Conservation (phyloP, 2,797 vertebrate genomes). For the Pangasius krempfi region DNA sequence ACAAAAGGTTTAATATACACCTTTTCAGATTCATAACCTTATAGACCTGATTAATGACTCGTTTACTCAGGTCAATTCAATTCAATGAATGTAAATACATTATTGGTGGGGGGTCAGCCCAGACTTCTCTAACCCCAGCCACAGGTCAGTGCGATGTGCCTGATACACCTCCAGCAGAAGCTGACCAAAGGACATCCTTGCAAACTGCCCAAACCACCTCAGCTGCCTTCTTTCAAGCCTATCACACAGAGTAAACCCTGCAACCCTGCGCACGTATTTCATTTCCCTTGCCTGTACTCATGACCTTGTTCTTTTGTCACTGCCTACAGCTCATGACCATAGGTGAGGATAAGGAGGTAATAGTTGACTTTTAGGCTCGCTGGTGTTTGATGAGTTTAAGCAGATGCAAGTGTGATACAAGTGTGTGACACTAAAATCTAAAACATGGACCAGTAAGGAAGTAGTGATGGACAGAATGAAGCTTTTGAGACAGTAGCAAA, state of each 20-base stretch:
- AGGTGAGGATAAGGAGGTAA: neutral
- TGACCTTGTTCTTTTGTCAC: neutral
- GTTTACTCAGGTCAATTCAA: neutral
- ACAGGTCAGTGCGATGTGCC: neutral
- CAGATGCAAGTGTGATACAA: neutral
- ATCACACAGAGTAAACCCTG: neutral
- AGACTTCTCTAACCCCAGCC: neutral
- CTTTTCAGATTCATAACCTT: neutral
- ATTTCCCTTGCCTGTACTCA: neutral
- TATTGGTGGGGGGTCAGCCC: neutral
- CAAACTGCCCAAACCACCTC: neutral
- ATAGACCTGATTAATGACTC: neutral
- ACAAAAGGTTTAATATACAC: neutral
- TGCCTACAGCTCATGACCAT: neutral
- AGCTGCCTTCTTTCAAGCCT: neutral
- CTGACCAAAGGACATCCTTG: neutral
- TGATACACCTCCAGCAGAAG: neutral
- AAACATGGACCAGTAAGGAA: no score
- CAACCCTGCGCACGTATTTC: neutral
- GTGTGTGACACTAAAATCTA: neutral
- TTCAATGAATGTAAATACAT: neutral
- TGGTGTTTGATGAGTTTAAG: neutral
- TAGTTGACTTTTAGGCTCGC: no score
- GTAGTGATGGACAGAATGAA: neutral
- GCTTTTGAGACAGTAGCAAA: neutral